Percentiles rank a stretch among this genome's conserved stretches.
These are phyloP conservation scores for Podarcis raffonei DNA, from an alignment of 2,113 vertebrate genomes.

Conservation along the genomic window DNA sequence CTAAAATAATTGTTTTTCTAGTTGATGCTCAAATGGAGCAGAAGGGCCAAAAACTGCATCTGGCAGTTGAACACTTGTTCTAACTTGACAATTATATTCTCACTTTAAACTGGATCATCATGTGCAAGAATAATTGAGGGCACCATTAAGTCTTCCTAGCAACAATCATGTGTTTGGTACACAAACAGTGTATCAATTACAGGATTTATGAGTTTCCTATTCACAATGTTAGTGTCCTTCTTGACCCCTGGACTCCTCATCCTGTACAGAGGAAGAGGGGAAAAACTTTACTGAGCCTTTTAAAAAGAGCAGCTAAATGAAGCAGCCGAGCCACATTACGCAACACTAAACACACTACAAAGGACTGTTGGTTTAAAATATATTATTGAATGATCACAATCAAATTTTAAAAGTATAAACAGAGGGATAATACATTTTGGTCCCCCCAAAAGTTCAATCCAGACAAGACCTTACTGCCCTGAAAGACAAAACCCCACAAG, in stretches of 20 bases:
- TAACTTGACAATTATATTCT: background rate
- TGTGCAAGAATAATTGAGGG: background rate
- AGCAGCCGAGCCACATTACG: background rate
- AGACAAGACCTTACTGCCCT: too few relatives aligned
- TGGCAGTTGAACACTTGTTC: background rate
- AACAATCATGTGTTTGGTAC: conserved; percentile 60
- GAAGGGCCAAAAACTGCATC: background rate
- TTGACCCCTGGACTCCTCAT: background rate
- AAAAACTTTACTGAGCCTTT: background rate
- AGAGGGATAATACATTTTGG: too few relatives aligned
- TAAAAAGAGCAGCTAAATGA: background rate
- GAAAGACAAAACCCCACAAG: too few relatives aligned
- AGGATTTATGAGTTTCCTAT: conserved; percentile 27
- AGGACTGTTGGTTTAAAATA: background rate
- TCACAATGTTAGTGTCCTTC: conserved; percentile 13
- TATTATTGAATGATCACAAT: background rate
- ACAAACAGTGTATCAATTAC: conserved; percentile 36
- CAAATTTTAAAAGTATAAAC: too few relatives aligned
- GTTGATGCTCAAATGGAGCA: background rate
- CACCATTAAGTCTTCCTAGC: conserved; percentile 38
- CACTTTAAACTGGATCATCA: background rate
- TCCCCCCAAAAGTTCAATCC: too few relatives aligned
- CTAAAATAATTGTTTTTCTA: background rate
- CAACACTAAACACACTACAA: background rate
- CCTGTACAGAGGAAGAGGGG: background rate